phyloP scores from a whole-genome alignment of 1,140 invertebrate species.

The Cotesia chilonis region DNA sequence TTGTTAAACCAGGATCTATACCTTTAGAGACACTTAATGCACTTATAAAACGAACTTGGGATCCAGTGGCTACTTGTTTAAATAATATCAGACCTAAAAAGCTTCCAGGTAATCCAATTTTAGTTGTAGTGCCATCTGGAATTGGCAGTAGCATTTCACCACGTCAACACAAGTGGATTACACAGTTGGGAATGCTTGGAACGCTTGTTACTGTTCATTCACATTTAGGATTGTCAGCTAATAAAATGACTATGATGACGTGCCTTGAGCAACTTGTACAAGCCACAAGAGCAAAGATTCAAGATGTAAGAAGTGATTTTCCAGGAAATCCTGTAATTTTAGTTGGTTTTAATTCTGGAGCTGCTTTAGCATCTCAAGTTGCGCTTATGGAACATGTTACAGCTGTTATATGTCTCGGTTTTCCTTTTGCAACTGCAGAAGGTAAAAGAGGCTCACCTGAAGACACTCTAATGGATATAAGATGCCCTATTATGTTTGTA shows the following conservation, averaged over 20 bases:
- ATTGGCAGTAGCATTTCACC: slow-evolving; percentile 63
- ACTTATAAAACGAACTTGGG: slow-evolving; percentile 80
- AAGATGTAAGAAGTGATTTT: slow-evolving; percentile 74
- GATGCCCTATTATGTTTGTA: slow-evolving; percentile 81
- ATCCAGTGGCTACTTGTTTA: slow-evolving; percentile 71
- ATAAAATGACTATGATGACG: slow-evolving; percentile 66
- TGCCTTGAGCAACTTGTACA: slow-evolving; percentile 77
- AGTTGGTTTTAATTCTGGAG: slow-evolving; percentile 79
- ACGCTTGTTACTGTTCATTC: slow-evolving; percentile 75
- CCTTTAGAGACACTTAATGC: slow-evolving; percentile 71
- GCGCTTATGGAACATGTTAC: slow-evolving; percentile 74
- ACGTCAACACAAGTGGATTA: slow-evolving; percentile 76
- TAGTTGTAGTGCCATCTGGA: slow-evolving; percentile 74
- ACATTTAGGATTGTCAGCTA: slow-evolving; percentile 60
- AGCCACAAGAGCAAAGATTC: slow-evolving; percentile 74
- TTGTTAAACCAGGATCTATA: slow-evolving; percentile 57
- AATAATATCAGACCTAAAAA: slow-evolving; percentile 72
- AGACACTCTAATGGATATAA: slow-evolving; percentile 78
- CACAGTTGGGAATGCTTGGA: slow-evolving; percentile 73
- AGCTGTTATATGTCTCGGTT: slow-evolving; percentile 82
- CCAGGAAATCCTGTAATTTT: slow-evolving; percentile 79
- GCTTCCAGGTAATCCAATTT: slow-evolving; percentile 76
- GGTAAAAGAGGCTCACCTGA: slow-evolving; percentile 82
- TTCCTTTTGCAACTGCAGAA: slow-evolving; percentile 79
- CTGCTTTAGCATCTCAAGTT: slow-evolving; percentile 76